These are phyloP conservation scores for Thaumetopoea pityocampa DNA, from an alignment of 1,140 invertebrate species.

Conservation along the genomic window DNA sequence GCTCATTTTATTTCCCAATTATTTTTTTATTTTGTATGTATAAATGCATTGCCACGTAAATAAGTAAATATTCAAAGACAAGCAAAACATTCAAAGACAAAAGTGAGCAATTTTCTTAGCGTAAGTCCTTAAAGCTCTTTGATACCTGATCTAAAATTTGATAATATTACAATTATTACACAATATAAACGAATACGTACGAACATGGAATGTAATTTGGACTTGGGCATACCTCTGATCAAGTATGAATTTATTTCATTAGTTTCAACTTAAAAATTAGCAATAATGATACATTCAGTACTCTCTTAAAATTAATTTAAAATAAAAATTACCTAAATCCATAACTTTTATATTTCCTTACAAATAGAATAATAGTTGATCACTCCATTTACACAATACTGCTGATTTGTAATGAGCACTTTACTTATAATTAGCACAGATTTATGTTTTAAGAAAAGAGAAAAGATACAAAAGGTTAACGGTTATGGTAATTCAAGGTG, in stretches of 20 bases:
- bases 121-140: slow-evolving; percentile 65
- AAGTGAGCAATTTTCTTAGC: slow-evolving; percentile 62
- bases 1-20: no score
- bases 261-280: slow-evolving; percentile 34
- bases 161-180: slow-evolving; percentile 30
- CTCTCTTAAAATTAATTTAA: slow-evolving; percentile 46
- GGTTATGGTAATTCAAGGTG: not conserved
- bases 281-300: slow-evolving; percentile 62
- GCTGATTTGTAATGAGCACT: slow-evolving; percentile 54
- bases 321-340: slow-evolving; percentile 21
- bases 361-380: slow-evolving; percentile 39
- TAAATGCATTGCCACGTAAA: slow-evolving; percentile 46
- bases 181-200: slow-evolving; percentile 58
- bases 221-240: slow-evolving; percentile 47
- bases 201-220: slow-evolving; percentile 70
- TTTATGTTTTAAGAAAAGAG: not conserved
- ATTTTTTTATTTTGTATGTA: no score
- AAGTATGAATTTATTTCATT: slow-evolving; percentile 51
- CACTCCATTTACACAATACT: slow-evolving; percentile 53
- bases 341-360: slow-evolving; percentile 28
- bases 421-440: slow-evolving; percentile 12
- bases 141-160: slow-evolving; percentile 46
- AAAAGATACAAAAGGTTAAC: slow-evolving; percentile 5
- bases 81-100: slow-evolving; percentile 42
- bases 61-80: slow-evolving; percentile 22